phyloP scores from a whole-genome alignment of 2,113 vertebrate genomes.

The Chamaetylas fuelleborni region DNA sequence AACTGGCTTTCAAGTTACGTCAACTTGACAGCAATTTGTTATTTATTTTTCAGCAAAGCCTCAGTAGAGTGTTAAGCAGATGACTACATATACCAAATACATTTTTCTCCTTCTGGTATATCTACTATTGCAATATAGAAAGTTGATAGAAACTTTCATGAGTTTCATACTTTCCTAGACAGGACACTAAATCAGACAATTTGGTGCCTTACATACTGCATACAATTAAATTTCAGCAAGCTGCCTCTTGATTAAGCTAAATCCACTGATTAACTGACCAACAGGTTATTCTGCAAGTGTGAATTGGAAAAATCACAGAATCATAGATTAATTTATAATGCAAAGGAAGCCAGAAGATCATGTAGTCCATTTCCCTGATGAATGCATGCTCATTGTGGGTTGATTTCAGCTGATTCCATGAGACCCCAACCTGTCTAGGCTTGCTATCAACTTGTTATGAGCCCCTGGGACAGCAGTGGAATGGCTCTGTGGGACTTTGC shows the following conservation, averaged over 20 bases:
- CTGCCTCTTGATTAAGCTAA: neutral
- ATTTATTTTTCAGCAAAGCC: neutral
- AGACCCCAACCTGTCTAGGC: neutral
- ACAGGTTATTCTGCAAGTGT: neutral
- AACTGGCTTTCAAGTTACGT: neutral
- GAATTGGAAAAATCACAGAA: neutral
- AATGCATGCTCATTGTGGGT: neutral
- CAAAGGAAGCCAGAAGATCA: neutral
- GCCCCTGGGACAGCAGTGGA: neutral
- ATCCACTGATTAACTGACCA: neutral
- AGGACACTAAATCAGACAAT: neutral
- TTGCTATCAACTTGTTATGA: neutral
- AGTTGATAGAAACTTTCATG: neutral
- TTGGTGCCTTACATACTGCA: neutral
- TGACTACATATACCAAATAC: neutral
- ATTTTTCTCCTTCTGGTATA: neutral
- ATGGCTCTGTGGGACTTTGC: neutral
- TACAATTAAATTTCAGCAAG: neutral
- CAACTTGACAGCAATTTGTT: neutral
- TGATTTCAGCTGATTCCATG: neutral
- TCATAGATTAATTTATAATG: neutral
- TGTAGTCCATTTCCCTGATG: neutral
- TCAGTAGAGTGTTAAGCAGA: neutral
- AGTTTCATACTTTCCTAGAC: neutral
- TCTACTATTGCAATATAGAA: neutral